Conservation (phyloP, 2,113 vertebrate species). For the Triplophysa rosa region DNA sequence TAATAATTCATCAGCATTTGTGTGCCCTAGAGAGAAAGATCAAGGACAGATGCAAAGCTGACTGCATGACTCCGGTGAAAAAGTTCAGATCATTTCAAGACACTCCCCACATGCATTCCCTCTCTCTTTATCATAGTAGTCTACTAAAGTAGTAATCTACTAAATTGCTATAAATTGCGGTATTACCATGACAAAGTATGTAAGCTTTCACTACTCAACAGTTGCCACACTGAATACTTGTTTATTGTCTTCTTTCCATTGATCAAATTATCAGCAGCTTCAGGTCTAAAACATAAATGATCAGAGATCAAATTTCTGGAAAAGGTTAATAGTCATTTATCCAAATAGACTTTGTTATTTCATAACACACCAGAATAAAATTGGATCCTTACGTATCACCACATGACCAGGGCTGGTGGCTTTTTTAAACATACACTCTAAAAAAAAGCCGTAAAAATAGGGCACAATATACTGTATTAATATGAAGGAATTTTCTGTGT, state of each 20-base stretch:
- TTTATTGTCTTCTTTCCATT: neutral
- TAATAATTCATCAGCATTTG: slow-evolving; percentile 24
- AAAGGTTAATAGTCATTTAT: neutral
- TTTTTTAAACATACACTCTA: too few relatives aligned
- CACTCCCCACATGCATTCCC: neutral
- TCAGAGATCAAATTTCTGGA: neutral
- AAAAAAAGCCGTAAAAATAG: too few relatives aligned
- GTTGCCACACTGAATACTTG: neutral
- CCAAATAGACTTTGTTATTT: neutral
- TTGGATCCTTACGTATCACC: neutral
- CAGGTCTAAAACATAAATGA: neutral
- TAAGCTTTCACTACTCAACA: neutral
- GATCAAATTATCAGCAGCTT: neutral
- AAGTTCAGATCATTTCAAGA: slow-evolving; percentile 2
- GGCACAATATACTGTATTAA: too few relatives aligned
- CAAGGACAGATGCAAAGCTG: slow-evolving; percentile 7
- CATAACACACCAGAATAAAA: neutral
- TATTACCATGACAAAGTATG: neutral
- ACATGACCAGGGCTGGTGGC: neutral
- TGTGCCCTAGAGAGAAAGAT: slow-evolving; percentile 9
- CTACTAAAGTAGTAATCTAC: too few relatives aligned
- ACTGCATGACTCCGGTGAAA: neutral
- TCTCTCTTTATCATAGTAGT: neutral
- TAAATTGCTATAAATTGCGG: neutral
- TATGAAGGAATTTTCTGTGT: too few relatives aligned